Percentiles rank a stretch among this genome's conserved stretches.
Evolutionary conservation across 2,113 vertebrate genomes (phyloP).

Genomic region (Peromyscus leucopus): DNA sequence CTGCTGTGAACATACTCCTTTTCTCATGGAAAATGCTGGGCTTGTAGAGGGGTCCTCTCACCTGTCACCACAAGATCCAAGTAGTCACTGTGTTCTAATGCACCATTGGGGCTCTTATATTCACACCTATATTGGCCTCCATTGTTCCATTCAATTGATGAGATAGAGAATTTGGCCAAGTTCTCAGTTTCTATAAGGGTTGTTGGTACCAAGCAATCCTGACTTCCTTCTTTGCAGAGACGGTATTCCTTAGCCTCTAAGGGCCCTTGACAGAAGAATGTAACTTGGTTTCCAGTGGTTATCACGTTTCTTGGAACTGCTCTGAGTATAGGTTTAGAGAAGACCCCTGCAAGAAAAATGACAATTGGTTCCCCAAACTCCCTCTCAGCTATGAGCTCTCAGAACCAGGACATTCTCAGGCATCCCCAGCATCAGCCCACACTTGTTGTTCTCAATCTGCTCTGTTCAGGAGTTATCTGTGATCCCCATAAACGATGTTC

Average conservation of each 20-base stretch:
- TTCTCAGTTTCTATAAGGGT: not conserved
- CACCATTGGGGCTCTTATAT: not conserved
- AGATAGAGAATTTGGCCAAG: not conserved
- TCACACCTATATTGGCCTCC: not conserved
- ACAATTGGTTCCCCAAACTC: no score
- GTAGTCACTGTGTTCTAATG: not conserved
- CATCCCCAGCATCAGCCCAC: not conserved
- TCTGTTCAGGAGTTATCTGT: not conserved
- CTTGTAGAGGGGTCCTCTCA: no score
- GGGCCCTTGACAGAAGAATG: not conserved
- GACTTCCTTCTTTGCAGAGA: not conserved
- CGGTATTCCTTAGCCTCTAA: not conserved
- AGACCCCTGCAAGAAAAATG: no score
- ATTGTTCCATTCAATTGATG: not conserved
- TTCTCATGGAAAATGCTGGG: no score
- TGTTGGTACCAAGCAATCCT: not conserved
- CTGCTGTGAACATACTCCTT: no score
- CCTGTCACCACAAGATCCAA: not conserved
- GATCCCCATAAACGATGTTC: not conserved
- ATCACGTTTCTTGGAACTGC: not conserved
- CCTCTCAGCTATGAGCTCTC: no score
- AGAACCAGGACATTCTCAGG: no score
- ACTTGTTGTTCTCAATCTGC: not conserved
- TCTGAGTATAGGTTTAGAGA: no score
- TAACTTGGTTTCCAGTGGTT: not conserved